Evolutionary conservation across 2,888 invertebrate genomes (phyloP).

Genomic region (Protodeltote pygarga): DNA sequence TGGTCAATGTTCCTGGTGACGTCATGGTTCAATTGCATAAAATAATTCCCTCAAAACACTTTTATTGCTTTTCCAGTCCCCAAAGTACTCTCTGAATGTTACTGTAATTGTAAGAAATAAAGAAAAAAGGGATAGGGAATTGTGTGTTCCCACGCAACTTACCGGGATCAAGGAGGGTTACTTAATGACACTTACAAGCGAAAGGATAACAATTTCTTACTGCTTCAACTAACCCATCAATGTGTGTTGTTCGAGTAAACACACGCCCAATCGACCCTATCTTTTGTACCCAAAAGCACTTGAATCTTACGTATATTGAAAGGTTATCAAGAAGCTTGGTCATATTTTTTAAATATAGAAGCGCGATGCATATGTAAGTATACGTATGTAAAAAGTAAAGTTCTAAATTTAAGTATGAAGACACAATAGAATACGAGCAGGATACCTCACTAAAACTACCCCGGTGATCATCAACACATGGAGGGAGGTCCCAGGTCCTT

Average conservation of each 20-base stretch:
- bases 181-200: constrained; percentile 37
- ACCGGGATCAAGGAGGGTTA: constrained; percentile 37
- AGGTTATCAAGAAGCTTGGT: not conserved
- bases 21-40: too few species aligned
- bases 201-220: constrained; percentile 31
- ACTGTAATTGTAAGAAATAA: constrained; percentile 22
- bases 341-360: not conserved
- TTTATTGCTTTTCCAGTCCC: too few species aligned
- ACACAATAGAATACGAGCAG: too few species aligned
- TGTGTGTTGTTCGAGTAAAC: constrained; percentile 8
- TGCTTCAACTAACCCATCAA: too few species aligned
- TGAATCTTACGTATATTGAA: not conserved
- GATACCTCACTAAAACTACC: too few species aligned
- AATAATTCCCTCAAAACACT: too few species aligned
- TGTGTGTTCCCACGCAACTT: constrained; percentile 41
- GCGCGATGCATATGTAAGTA: too few species aligned
- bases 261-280: not conserved
- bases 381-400: too few species aligned
- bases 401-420: too few species aligned
- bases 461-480: too few species aligned
- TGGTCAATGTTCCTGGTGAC: too few species aligned
- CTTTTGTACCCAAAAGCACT: not conserved
- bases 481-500: too few species aligned
- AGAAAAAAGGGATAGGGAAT: constrained; percentile 18
- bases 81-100: constrained; percentile 11